Base-by-base conservation (phyloP, 2,113 vertebrate genomes). In the Propithecus coquereli region DNA sequence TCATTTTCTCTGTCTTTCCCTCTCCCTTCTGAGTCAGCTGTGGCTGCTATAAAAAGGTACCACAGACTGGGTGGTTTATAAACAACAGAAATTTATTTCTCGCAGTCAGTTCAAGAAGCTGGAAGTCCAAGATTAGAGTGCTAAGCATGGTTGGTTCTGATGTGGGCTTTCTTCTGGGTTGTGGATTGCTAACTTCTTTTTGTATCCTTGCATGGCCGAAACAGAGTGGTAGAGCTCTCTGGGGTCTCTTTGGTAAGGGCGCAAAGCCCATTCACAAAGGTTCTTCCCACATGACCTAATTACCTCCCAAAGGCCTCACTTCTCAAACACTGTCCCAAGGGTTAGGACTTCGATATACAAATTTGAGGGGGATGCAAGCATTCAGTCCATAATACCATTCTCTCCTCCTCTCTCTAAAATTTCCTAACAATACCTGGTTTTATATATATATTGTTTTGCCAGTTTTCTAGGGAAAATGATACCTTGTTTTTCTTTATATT, bases 401-500 rank as follows among this genome's bases (percentile, higher is more conserved):
- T 32, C 34, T 32, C 32, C 43, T 37, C 22, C 25, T 3, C 20
- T 85, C 50, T 73, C 34, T 86, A 66, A 89, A 65, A 43, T 40
- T 59, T 54, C 63, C 30, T 52, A 95, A 43, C 45, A 82, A 47
- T 32, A 23, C 13, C 30, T 91, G 37, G 14, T 63, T 94, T 86
- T 61, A 61, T 77, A 22, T 77, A 22, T 6, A 30, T 80, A 77
- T 45, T 57, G 12, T 40, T 85, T 95, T 80, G 40, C 34, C 65
- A 91, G 2, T 47, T 86, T 83, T 59, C 14, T 80, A 80, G 57
- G 6, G 52, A 65, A 87, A 91, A 66, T 4, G 1, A 37, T 77
- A 74, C 0, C 59, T 86, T 82, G 25, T 70, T 93, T 93, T 90
- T 66, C 68, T 85, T 79, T 50, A 59, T 65, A 70, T 63, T 83